phyloP scores from a whole-genome alignment of 2,797 vertebrate genomes.

The Dromococcyx pavoninus region DNA sequence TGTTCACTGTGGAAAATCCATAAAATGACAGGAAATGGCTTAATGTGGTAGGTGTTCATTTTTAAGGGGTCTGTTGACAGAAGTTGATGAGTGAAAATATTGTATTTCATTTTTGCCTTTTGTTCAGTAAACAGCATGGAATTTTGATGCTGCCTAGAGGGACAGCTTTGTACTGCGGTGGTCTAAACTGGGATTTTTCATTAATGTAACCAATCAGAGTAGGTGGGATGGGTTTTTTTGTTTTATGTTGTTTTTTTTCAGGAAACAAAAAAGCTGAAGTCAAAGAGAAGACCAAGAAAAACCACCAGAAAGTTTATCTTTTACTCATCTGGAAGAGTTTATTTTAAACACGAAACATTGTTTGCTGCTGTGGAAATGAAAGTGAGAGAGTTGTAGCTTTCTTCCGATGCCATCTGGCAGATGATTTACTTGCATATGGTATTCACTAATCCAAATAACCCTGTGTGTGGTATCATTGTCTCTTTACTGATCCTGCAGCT shows the following conservation, averaged over 20 bases:
- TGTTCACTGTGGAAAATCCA: slow-evolving; percentile 63
- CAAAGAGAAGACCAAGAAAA: slow-evolving; percentile 67
- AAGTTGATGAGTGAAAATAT: slow-evolving; percentile 67
- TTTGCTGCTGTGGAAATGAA: slow-evolving; percentile 82
- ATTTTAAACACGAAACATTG: slow-evolving; percentile 82
- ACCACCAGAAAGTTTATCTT: slow-evolving; percentile 77
- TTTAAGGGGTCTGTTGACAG: slow-evolving; percentile 74
- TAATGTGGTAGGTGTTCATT: slow-evolving; percentile 73
- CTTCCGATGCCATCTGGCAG: slow-evolving; percentile 81
- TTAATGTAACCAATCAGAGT: slow-evolving; percentile 68
- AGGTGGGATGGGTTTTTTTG: accelerated
- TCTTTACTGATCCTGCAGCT: slow-evolving; percentile 67
- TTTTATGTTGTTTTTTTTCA: background rate
- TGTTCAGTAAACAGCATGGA: slow-evolving; percentile 57
- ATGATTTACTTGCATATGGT: slow-evolving; percentile 79
- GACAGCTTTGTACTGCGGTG: slow-evolving; percentile 65
- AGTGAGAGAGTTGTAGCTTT: slow-evolving; percentile 78
- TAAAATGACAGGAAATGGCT: slow-evolving; percentile 75
- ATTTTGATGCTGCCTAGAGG: slow-evolving; percentile 65
- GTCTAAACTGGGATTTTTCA: slow-evolving; percentile 66
- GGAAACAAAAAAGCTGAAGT: slow-evolving; percentile 51
- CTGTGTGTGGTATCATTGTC: slow-evolving; percentile 77
- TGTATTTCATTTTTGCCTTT: slow-evolving; percentile 58
- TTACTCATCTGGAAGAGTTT: slow-evolving; percentile 88
- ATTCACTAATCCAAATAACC: slow-evolving; percentile 82